These are phyloP conservation scores for Brachyistius frenatus DNA, from an alignment of 2,113 vertebrate genomes.

Conservation along the genomic window DNA sequence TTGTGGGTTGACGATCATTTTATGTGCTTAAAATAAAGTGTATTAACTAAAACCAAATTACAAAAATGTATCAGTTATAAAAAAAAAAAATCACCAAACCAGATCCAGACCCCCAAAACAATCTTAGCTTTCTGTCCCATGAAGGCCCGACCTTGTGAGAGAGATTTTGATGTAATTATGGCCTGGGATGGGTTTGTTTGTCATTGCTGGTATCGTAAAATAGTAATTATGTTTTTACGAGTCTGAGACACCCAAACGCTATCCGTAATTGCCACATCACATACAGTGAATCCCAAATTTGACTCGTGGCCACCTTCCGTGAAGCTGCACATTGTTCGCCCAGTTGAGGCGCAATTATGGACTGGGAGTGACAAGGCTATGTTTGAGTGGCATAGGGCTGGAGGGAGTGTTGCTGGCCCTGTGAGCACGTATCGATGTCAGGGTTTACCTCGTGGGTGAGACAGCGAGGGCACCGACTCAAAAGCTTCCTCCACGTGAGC, in stretches of 20 bases:
- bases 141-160: neutral
- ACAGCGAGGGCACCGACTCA: conserved; percentile 73
- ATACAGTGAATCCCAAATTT: conserved; percentile 6
- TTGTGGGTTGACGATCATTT: neutral
- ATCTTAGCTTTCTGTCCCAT: neutral
- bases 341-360: conserved; percentile 55
- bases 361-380: conserved; percentile 49
- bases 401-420: conserved; percentile 59
- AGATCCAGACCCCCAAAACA: neutral
- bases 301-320: conserved; percentile 5
- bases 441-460: conserved; percentile 78
- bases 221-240: conserved; percentile 16
- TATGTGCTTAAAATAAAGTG: neutral
- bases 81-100: conserved; percentile 4
- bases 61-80: conserved; percentile 11
- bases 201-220: neutral
- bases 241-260: neutral
- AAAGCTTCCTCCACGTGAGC: conserved; percentile 79
- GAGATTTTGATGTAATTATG: neutral
- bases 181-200: conserved; percentile 1
- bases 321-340: neutral
- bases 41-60: conserved; percentile 16
- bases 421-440: conserved; percentile 62
- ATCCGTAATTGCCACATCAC: conserved; percentile 8
- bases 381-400: conserved; percentile 53